phyloP scores from a whole-genome alignment of 2,888 invertebrate species.

The Boloria euphrosyne region DNA sequence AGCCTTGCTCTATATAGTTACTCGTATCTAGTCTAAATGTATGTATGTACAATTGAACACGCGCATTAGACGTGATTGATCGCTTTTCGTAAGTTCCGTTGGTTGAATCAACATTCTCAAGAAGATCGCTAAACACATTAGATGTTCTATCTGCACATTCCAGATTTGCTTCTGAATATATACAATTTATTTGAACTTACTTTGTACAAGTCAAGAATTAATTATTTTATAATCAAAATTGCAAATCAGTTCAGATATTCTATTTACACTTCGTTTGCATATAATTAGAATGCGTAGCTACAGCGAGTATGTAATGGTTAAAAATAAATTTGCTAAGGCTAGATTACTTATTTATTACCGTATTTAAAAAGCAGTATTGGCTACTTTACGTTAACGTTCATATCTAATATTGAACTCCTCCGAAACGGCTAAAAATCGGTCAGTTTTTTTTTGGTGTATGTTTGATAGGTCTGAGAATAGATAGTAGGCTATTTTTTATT shows the following conservation, averaged over 20 bases:
- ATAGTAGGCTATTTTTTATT: too few species aligned
- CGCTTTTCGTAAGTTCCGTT: constrained; percentile 31
- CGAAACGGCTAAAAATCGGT: too few species aligned
- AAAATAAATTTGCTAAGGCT: background rate
- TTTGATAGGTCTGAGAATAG: too few species aligned
- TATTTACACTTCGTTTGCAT: background rate
- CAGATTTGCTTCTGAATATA: constrained; percentile 18
- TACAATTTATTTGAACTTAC: background rate
- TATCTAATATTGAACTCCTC: too few species aligned
- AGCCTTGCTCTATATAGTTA: constrained; percentile 13
- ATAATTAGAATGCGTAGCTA: background rate
- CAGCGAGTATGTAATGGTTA: background rate
- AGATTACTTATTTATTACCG: too few species aligned
- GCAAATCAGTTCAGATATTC: background rate
- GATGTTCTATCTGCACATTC: constrained; percentile 23
- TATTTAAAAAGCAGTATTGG: too few species aligned
- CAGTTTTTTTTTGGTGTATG: too few species aligned
- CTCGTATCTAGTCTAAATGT: constrained; percentile 15
- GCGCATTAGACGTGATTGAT: constrained; percentile 37
- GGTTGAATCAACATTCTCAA: constrained; percentile 26
- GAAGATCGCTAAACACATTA: constrained; percentile 29
- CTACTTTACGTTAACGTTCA: too few species aligned
- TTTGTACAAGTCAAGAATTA: background rate
- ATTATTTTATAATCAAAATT: constrained; percentile 4
- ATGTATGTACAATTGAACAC: constrained; percentile 24